Conservation (phyloP, 2,113 vertebrate genomes). For the Myotis lucifugus region DNA sequence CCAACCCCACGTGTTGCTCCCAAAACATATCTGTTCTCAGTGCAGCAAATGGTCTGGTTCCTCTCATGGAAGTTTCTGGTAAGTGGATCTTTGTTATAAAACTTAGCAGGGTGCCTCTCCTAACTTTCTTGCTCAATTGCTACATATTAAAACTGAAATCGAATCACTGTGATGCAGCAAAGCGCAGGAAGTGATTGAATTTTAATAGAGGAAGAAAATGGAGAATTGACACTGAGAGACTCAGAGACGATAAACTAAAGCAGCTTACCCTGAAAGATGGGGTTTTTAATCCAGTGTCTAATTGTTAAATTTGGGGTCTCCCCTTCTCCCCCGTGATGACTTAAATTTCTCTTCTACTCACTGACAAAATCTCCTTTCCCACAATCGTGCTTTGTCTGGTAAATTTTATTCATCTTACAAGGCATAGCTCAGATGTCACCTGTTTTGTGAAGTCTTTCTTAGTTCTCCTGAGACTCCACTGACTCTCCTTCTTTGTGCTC, state of each 20-base stretch:
- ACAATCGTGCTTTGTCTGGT: background rate
- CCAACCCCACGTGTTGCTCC: background rate
- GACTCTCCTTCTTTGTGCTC: background rate
- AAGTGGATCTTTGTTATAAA: background rate
- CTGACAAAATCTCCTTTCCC: background rate
- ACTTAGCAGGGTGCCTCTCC: background rate
- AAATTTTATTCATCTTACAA: background rate
- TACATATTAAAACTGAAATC: background rate
- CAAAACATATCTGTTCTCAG: background rate
- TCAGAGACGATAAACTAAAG: background rate
- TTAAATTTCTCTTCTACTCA: background rate
- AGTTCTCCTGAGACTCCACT: background rate
- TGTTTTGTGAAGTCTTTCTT: background rate
- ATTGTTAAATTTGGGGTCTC: background rate
- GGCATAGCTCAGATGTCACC: background rate
- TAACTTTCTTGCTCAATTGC: background rate
- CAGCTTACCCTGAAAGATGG: background rate
- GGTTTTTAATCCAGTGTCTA: background rate
- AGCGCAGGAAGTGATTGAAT: background rate
- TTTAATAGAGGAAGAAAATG: conserved; percentile 39
- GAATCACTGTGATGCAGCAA: background rate
- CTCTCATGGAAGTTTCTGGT: background rate
- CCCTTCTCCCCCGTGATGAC: background rate
- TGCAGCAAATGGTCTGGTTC: background rate
- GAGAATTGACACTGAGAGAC: background rate